Base-by-base conservation (phyloP, 30 jellyfish, hydroid and myxozoan species). In the Chrysaora quinquecirrha region DNA sequence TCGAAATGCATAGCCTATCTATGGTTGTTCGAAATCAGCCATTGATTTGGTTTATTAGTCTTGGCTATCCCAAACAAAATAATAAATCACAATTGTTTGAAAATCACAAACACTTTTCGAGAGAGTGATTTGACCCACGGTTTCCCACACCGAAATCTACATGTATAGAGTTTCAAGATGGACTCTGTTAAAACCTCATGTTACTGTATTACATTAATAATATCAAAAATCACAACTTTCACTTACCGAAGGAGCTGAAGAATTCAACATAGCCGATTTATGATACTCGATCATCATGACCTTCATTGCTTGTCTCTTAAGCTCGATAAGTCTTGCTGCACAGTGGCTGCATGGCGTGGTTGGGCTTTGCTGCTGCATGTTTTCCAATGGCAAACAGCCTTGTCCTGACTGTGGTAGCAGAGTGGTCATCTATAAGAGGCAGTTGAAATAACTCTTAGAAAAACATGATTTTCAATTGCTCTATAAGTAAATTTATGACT, bases 271-370 rank as follows among this genome's bases (percentile, higher is more conserved):
- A 3, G 85, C 90, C 9, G 87, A 64, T 68, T 78, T 81, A 48
- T 89, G 99, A 64, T 78, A 86, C 46, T 94, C 99, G 34, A 89
- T 89, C 96, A 89, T 84, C 88, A 87, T 75, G 31, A 70, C 60
- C 73, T 88, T 94, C 89, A 94, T 70, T 32, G 99, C 97, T 73
- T 94, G 99, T 67, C 97, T 78, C 48, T 85, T 87, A 86, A 88
- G 77, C 78, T 88, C 99, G 21, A 82, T 24, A 25, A 94, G 80
- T 43, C 99, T 82, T 30, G 89, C 86, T 7, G 88, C 80, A 81
- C 99, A 94, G 35, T 67, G 89, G 69, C 76, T 31, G 86, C 97
- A 89, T 48, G 78, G 85, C 32, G 78, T n/a, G 47, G 76, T 52
- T 34, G 91, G 32, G 71, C 62, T 56, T 19, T 16, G 68, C 68